These are phyloP conservation scores for Ochropleura plecta DNA, from an alignment of 2,888 invertebrate species.

Conservation along the genomic window DNA sequence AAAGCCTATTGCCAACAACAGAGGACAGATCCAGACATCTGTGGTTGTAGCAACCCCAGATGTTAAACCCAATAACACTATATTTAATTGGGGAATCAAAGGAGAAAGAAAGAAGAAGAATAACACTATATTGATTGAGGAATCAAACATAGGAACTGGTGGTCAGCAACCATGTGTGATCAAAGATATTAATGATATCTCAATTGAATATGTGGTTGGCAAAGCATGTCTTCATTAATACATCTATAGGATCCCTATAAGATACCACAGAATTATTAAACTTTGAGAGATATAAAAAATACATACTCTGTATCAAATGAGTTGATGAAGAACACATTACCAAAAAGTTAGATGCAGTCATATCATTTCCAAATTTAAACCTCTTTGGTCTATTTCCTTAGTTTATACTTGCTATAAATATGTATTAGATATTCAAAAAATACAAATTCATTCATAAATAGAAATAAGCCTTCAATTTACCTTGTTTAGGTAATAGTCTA, in stretches of 20 bases:
- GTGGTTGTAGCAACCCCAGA: no score
- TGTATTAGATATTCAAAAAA: background rate
- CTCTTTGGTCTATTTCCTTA: background rate
- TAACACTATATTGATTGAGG: no score
- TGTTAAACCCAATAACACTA: no score
- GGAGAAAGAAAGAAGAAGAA: no score
- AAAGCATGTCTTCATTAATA: background rate
- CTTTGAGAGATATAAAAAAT: background rate
- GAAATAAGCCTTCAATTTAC: background rate
- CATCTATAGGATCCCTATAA: background rate
- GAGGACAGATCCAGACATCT: no score
- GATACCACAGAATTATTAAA: background rate
- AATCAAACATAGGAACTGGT: no score
- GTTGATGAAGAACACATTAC: background rate
- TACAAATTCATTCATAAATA: constrained; percentile 21
- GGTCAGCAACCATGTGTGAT: no score
- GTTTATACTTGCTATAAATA: background rate
- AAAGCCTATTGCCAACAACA: no score
- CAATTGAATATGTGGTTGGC: no score
- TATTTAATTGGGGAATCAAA: no score
- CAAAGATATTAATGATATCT: no score
- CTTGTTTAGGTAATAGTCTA: background rate
- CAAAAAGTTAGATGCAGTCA: background rate
- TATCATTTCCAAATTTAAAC: background rate
- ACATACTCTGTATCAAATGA: no score